phyloP scores from a whole-genome alignment of 2,113 vertebrate species.

The Charina bottae region DNA sequence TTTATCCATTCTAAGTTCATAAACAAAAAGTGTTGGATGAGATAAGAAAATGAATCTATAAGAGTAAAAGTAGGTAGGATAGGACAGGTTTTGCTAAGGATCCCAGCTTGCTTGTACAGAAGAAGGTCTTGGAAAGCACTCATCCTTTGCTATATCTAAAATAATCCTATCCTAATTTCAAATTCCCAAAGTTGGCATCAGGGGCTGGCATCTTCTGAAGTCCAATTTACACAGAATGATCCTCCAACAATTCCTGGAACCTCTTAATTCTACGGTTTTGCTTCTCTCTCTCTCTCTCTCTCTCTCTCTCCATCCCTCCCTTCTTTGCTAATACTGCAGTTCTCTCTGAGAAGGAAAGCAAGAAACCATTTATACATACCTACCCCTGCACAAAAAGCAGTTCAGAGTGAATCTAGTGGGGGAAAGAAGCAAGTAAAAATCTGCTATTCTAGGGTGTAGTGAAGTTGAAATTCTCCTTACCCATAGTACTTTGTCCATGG shows the following conservation, averaged over 20 bases:
- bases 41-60: neutral
- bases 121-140: neutral
- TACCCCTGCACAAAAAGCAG: neutral
- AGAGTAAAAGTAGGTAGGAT: neutral
- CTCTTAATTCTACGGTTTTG: neutral
- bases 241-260: neutral
- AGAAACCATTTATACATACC: neutral
- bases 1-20: neutral
- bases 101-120: neutral
- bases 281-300: neutral
- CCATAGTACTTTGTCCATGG: neutral
- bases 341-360: neutral
- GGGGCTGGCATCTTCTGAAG: neutral
- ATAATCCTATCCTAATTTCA: neutral
- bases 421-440: neutral
- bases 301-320: neutral
- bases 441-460: neutral
- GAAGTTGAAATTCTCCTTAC: neutral
- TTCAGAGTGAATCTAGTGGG: neutral
- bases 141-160: neutral
- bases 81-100: too few species aligned
- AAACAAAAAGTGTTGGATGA: neutral
- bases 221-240: neutral
- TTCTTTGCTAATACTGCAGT: neutral
- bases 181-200: neutral